These are phyloP conservation scores for Malacosoma neustria DNA, from an alignment of 2,888 invertebrate species.

Conservation along the genomic window DNA sequence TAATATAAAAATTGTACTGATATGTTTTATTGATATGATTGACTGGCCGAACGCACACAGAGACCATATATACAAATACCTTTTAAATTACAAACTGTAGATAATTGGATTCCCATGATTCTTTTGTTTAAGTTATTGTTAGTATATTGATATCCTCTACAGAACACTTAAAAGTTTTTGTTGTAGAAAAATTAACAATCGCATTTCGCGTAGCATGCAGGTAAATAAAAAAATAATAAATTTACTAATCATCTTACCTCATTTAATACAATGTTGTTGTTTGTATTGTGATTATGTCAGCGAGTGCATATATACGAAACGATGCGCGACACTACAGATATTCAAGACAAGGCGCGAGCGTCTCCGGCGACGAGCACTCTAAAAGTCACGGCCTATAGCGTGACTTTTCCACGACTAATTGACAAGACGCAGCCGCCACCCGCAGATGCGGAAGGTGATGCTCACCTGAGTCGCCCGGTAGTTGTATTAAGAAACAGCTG, in stretches of 20 bases:
- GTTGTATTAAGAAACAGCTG: conserved; percentile 1
- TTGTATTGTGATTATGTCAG: conserved; percentile 15
- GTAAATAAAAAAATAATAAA: conserved; percentile 3
- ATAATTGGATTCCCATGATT: no score
- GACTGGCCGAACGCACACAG: background rate
- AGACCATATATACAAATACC: background rate
- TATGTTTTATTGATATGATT: conserved; percentile 12
- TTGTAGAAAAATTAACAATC: background rate
- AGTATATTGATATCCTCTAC: no score
- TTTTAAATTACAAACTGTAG: background rate
- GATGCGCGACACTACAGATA: background rate
- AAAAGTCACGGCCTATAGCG: conserved; percentile 19
- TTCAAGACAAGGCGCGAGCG: conserved; percentile 19
- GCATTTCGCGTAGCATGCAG: background rate
- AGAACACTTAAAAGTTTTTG: background rate
- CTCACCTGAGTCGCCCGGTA: conserved; percentile 28
- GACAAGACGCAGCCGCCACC: conserved; percentile 17
- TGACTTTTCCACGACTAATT: conserved; percentile 22
- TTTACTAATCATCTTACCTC: conserved; percentile 32
- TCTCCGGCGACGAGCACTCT: conserved; percentile 23
- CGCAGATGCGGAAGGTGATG: conserved; percentile 16
- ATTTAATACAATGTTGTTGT: conserved; percentile 30
- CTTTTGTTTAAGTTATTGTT: no score
- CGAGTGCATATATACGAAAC: background rate
- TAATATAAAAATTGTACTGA: conserved; percentile 15